Base-by-base conservation (phyloP, 2,888 invertebrate species). In the Eupeodes luniger region DNA sequence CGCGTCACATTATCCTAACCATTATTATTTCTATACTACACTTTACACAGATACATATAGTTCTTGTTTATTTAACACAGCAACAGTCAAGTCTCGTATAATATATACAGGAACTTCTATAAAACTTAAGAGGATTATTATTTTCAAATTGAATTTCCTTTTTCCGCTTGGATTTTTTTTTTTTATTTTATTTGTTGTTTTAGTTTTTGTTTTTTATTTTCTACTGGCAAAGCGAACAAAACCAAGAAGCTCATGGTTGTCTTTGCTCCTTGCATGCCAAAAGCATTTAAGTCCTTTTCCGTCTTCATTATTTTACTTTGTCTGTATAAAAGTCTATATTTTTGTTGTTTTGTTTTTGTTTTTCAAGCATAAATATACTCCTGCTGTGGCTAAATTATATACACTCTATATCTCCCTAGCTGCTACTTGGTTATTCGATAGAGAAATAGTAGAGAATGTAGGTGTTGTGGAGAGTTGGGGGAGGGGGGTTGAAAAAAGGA, bases 61-160 rank as follows among this genome's bases (percentile, higher is more conserved):
- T 59, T 59, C 16, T 69, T 19, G 40, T 55, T 44, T 72, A 66
- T 72, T 72, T 57, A 57, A 11, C 7, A 51, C 12, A 72, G 72
- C 57, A 72, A 72, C 44, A 49, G 47, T 27, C 47, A 66, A 14
- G 66, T 49, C 66, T 47, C 12, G 53, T 81, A 34, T 51, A 51
- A 61, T 3, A 3, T 2, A 19, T 47, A 53, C 62, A 72, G 72
- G 72, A 74, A 66, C 66, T 74, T 69, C 69, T 78, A 59, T 62
- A 62, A 57, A 70, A 79, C 70, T 81, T 85, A 81, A 84, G 78
- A 77, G 78, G 85, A 88, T 81, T 85, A 88, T 88, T 81, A 81
- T 88, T 88, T 85, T 78, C 64, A 87, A 83, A 80, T 87, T 87
- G 78, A 85, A 80, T 81, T 81, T 81, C 80, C 87, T 81, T 81